A percentile compares a stretch with the other conserved stretches of the same genome.
phyloP scores from a whole-genome alignment of 2,888 invertebrate genomes.

The Cephus runcator region DNA sequence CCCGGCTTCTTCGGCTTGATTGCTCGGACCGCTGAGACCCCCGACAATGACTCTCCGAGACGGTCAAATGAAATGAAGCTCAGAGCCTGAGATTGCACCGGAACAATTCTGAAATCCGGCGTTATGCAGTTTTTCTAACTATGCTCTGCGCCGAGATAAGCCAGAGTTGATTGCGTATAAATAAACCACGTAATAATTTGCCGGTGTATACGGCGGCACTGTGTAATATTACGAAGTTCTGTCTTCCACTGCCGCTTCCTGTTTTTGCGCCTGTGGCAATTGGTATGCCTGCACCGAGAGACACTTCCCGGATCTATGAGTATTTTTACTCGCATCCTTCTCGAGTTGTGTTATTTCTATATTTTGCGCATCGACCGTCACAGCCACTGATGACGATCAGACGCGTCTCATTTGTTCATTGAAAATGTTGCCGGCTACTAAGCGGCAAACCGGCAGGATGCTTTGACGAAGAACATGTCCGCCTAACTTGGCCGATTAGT shows the following conservation, averaged over 20 bases:
- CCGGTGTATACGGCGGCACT: neutral
- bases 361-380: neutral
- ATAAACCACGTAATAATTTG: neutral
- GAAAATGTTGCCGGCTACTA: neutral
- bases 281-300: no score
- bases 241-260: neutral
- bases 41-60: neutral
- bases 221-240: neutral
- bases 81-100: neutral
- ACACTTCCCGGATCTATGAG: no score
- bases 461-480: slow-evolving; percentile 5
- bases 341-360: no score
- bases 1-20: neutral
- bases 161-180: neutral
- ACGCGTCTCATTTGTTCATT: neutral
- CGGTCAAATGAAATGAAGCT: neutral
- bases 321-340: no score
- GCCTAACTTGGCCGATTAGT: slow-evolving; percentile 22
- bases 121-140: neutral
- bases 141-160: neutral
- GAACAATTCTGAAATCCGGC: neutral
- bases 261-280: neutral
- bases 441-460: neutral
- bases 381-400: neutral
- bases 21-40: neutral